A percentile compares a stretch with the other conserved stretches of the same genome.
These are phyloP conservation scores for Dilophus febrilis DNA, from an alignment of 2,888 invertebrate genomes.

Conservation along the genomic window DNA sequence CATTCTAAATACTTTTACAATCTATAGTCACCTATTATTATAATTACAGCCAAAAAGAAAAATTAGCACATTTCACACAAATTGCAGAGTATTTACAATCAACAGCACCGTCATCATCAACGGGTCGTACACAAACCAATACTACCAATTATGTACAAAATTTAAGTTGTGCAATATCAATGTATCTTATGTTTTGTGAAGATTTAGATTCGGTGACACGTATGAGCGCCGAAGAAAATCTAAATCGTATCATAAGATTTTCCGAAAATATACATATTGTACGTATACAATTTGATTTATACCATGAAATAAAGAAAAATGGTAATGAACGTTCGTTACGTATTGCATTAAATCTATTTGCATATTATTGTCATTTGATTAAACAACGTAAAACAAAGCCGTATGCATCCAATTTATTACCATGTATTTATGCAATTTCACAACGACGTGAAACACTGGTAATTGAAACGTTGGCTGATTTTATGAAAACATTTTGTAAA, in stretches of 20 bases:
- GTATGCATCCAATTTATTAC: conserved; percentile 57
- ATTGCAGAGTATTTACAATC: conserved; percentile 52
- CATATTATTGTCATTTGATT: conserved; percentile 56
- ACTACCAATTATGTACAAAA: conserved; percentile 44
- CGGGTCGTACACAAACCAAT: too few species aligned
- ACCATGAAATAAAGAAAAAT: conserved; percentile 67
- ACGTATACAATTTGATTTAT: conserved; percentile 62
- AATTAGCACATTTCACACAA: conserved; percentile 50
- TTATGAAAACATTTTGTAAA: conserved; percentile 24
- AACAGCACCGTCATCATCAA: conserved; percentile 20
- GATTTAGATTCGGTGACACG: conserved; percentile 62
- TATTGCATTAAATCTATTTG: conserved; percentile 61
- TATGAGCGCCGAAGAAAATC: conserved; percentile 65
- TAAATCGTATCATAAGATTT: conserved; percentile 58
- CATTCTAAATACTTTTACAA: too few species aligned
- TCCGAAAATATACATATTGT: conserved; percentile 49
- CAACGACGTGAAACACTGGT: conserved; percentile 42
- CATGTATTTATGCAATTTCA: conserved; percentile 53
- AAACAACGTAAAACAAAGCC: conserved; percentile 61
- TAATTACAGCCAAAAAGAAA: conserved; percentile 52
- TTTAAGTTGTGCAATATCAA: conserved; percentile 52
- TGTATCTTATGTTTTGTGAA: conserved; percentile 52
- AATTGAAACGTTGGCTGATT: conserved; percentile 26
- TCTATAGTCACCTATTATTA: too few species aligned
- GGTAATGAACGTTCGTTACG: conserved; percentile 44